These are phyloP conservation scores for Encarsia formosa DNA, from an alignment of 2,888 invertebrate species.

Conservation along the genomic window DNA sequence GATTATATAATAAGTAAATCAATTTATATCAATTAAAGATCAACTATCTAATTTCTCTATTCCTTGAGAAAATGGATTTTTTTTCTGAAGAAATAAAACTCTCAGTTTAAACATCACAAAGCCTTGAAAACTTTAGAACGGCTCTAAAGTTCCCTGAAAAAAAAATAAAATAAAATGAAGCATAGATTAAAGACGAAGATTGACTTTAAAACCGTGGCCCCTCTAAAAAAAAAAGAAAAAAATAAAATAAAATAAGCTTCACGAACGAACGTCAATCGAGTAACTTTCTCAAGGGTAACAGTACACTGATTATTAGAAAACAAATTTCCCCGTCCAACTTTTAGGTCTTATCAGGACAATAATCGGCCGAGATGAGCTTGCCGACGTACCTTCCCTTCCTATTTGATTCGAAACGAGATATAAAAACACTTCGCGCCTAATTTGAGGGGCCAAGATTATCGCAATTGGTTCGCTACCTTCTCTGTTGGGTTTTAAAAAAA, in stretches of 20 bases:
- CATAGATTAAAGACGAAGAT: constrained; percentile 23
- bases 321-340: constrained; percentile 16
- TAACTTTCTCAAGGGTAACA: constrained; percentile 21
- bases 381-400: neutral
- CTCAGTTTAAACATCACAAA: neutral
- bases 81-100: too few relatives aligned
- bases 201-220: constrained; percentile 16
- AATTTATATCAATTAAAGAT: too few relatives aligned
- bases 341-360: constrained; percentile 20
- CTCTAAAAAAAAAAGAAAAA: constrained; percentile 1
- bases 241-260: neutral
- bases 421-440: constrained; percentile 25
- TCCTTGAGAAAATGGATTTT: too few relatives aligned
- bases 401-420: constrained; percentile 19
- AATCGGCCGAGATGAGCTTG: constrained; percentile 20
- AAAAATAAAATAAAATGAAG: neutral
- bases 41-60: too few relatives aligned
- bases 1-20: too few relatives aligned
- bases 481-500: too few relatives aligned
- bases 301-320: constrained; percentile 27
- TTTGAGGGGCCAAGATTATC: constrained; percentile 38
- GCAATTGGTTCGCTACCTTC: constrained; percentile 45
- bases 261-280: neutral
- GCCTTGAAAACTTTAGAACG: constrained; percentile 14
- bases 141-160: neutral